Evolutionary conservation across 2,797 vertebrate species (phyloP), one percentile per base, ranked within the genome.

Genomic region (Discoglossus pictus): DNA sequence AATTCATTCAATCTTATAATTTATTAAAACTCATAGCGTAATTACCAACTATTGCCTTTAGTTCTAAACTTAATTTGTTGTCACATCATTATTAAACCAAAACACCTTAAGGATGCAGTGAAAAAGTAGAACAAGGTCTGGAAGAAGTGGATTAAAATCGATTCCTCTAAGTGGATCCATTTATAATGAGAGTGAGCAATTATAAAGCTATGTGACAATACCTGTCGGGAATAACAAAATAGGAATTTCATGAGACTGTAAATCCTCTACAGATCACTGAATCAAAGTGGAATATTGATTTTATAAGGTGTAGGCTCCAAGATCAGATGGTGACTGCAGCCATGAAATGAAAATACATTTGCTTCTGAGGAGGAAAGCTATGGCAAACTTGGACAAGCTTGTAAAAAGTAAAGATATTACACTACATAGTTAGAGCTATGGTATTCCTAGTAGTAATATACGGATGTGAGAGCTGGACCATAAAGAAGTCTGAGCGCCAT

Each of bases 71-170:
- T n/a, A 43, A 35, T 62, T 56, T 63, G 51, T 63, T 56, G 67
- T 42, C 60, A 47, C 24, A 51, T 56, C 51, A 62, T 63, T 70
- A 48, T 58, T 55, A 70, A 70, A 54, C 35, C 25, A 31, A 53
- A 55, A 61, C 61, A 69, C 50, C 53, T 47, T 62, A 55, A 47
- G 66, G 67, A 56, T 40, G 17, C 51, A 63, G n/a, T n/a, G 10
- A 63, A 56, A 21, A 31, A 63, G 18, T 16, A 63, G 24, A 1
- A 36, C 44, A 42, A 71, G 51, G n/a, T 56, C 68, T 20, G 2
- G 24, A 51, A 44, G 63, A 71, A 71, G 68, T 71, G 68, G 68
- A 71, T 71, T 71, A 71, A 70, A 64, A 71, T 64, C 51, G 68
- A 71, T 64, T 64, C 52, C 1, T 5, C n/a, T 39, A 34, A 63